Evolutionary conservation across 64 coral and sea anemone species (phyloP), one percentile per base, ranked within the genome.

Genomic region (Montipora cactus): DNA sequence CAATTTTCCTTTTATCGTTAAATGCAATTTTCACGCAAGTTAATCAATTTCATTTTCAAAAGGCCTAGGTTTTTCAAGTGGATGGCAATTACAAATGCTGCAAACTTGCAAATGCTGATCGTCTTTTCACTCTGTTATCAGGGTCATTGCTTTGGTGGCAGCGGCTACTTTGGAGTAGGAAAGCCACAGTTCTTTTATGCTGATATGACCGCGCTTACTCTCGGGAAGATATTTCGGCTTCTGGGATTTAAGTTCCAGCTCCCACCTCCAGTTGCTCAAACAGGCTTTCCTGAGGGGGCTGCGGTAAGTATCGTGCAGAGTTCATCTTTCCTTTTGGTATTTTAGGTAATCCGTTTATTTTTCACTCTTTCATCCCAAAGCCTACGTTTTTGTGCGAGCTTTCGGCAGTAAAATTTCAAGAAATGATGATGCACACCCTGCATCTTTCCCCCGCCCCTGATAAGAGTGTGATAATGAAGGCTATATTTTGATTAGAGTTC

Each of bases 141-240:
- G 98, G 98, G 98, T n/a, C 98, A 99, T 20, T 99, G 98, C 81
- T 99, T 99, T 89, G 89, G 92, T 79, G 98, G 95, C 19, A 75
- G 92, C 4, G 98, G 91, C 5, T 99, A 96, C 70, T 73, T 99
- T 86, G 98, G 98, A 9, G 67, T 99, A 0, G 98, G 98, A 7
- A 92, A 87, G 69, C 98, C 98, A 8, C 83, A 94, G 80, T 99
- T 96, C 25, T 91, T 96, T 46, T 96, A 94, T 51, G 92, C 79
- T 5, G 80, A 92, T 11, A 96, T 99, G 9, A 89, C 89, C 44
- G 98, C 98, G 4, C 16, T 99, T 18, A 99, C 98, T 4, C 73
- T 99, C 21, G 98, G 98, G 12, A 99, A 99, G 79, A 87, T 99
- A 4, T 92, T 92, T 82, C 89, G 98, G 19, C 77, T 99, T 66